Evolutionary conservation across 2,888 invertebrate species (phyloP).

Genomic region (Sminthurinus aureus): DNA sequence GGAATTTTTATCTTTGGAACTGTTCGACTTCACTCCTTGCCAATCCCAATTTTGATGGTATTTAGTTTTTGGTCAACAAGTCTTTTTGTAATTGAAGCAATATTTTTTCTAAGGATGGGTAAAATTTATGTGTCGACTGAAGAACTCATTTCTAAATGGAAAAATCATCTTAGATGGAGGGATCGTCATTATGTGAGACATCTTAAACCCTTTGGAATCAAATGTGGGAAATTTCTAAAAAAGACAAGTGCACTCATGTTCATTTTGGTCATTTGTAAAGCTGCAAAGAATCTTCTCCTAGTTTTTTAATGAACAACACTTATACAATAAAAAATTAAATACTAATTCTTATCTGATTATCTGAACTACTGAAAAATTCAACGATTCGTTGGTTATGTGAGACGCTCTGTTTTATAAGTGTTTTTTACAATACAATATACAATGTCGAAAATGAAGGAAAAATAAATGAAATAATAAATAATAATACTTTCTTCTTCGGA

Average conservation of each 20-base stretch:
- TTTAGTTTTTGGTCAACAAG: neutral
- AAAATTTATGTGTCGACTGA: neutral
- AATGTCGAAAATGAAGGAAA: too few species aligned
- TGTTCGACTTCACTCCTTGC: neutral
- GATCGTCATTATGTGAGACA: neutral
- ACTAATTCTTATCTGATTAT: too few species aligned
- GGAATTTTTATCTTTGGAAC: neutral
- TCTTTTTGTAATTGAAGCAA: neutral
- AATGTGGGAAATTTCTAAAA: neutral
- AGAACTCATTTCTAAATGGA: neutral
- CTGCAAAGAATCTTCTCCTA: conserved; percentile 4
- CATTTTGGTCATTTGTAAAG: conserved; percentile 1
- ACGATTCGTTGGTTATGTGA: too few species aligned
- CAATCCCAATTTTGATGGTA: neutral
- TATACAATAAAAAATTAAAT: too few species aligned
- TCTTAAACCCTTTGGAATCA: neutral
- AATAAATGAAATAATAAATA: too few species aligned
- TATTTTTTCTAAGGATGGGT: neutral
- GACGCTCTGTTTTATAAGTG: too few species aligned
- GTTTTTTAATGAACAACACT: neutral
- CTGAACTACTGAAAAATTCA: too few species aligned
- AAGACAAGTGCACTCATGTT: neutral
- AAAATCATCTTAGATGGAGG: neutral
- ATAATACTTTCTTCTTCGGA: too few species aligned
- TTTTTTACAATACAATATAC: too few species aligned